A percentile compares a stretch with the other conserved stretches of the same genome.
Conservation (phyloP, 1,140 invertebrate genomes). For the Elysia chlorotica region DNA sequence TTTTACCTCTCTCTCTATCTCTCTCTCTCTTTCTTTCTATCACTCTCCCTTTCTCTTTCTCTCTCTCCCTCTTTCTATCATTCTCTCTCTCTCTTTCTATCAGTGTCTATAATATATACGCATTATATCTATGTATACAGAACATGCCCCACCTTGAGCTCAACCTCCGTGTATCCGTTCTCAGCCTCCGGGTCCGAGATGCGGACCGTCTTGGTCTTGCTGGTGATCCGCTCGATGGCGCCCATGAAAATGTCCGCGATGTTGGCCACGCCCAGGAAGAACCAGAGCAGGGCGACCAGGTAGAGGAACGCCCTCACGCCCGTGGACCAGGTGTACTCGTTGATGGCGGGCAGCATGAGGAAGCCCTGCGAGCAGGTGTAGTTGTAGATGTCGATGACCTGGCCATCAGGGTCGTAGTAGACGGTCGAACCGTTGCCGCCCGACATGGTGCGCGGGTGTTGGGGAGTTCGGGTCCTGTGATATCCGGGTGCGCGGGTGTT, state of each 20-base stretch:
- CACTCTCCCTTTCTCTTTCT: slow-evolving; percentile 1
- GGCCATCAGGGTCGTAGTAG: no score
- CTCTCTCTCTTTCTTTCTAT: neutral
- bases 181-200: slow-evolving; percentile 46
- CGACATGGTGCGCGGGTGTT: no score
- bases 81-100: neutral
- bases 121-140: neutral
- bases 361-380: slow-evolving; percentile 45
- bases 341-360: slow-evolving; percentile 66
- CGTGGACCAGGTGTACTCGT: slow-evolving; percentile 66
- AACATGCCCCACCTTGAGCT: slow-evolving; percentile 40
- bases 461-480: no score
- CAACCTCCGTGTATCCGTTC: slow-evolving; percentile 43
- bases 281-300: slow-evolving; percentile 67
- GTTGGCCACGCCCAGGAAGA: slow-evolving; percentile 67
- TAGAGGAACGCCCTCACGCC: slow-evolving; percentile 65
- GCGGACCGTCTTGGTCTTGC: slow-evolving; percentile 68
- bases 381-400: slow-evolving; percentile 20
- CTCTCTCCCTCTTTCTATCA: no score
- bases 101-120: neutral
- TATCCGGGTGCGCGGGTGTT: no score
- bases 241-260: slow-evolving; percentile 72
- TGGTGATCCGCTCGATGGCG: slow-evolving; percentile 72
- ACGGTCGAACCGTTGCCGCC: no score
- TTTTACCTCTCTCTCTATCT: no score